phyloP scores from a whole-genome alignment of 2,888 invertebrate species.

The Thecocarcelia acutangulata region DNA sequence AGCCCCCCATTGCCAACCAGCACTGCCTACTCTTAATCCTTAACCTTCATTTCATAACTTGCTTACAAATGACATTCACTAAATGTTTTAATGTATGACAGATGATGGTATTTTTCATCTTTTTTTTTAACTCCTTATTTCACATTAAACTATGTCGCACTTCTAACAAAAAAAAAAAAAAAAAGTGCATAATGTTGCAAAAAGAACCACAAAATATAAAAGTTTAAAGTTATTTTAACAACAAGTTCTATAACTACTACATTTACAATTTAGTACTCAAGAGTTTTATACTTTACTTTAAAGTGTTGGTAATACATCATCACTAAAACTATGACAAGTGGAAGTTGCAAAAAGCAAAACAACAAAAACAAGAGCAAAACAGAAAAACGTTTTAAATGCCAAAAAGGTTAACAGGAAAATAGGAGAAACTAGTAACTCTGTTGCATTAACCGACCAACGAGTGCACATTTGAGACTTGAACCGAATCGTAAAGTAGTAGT shows the following conservation, averaged over 20 bases:
- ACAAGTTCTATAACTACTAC: conserved; percentile 17
- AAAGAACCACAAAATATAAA: conserved; percentile 46
- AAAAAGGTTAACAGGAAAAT: conserved; percentile 18
- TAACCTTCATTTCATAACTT: not conserved
- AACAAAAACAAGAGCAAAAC: too few species aligned
- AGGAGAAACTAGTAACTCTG: not conserved
- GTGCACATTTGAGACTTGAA: conserved; percentile 36
- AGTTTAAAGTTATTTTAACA: conserved; percentile 57
- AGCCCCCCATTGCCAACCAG: too few species aligned
- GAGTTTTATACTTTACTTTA: conserved; percentile 26
- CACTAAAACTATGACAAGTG: conserved; percentile 47
- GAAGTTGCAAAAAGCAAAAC: conserved; percentile 8
- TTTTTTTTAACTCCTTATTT: conserved; percentile 3
- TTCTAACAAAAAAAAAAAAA: not conserved
- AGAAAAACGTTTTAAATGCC: conserved; percentile 35
- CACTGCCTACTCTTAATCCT: not conserved
- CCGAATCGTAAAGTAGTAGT: conserved; percentile 30
- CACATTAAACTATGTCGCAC: conserved; percentile 27
- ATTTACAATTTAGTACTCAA: conserved; percentile 4
- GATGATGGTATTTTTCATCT: conserved; percentile 33
- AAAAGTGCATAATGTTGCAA: conserved; percentile 15
- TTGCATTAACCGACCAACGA: conserved; percentile 18
- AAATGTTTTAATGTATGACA: conserved; percentile 47
- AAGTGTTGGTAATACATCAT: conserved; percentile 64
- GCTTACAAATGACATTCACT: conserved; percentile 34